Conservation (phyloP, 2,888 invertebrate species). For the Netelia fuscicornis region DNA sequence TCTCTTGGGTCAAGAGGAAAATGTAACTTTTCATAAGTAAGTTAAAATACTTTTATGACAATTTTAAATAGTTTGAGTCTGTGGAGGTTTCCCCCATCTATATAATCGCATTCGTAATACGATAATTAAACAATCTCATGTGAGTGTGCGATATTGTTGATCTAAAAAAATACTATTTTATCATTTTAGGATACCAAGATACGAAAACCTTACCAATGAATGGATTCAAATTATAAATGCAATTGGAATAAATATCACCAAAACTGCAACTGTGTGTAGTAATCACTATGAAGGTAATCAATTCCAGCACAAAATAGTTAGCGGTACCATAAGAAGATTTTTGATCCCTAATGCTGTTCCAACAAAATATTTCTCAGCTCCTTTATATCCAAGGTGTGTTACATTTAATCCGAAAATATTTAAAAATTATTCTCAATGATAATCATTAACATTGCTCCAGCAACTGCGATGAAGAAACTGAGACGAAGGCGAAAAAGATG, state of each 20-base stretch:
- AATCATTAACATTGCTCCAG: conserved; percentile 17
- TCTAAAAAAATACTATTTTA: background rate
- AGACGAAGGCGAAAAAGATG: conserved; percentile 12
- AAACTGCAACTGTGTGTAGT: conserved; percentile 24
- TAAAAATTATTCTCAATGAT: conserved; percentile 4
- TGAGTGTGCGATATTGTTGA: background rate
- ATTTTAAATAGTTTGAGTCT: conserved; percentile 15
- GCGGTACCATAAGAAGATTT: conserved; percentile 21
- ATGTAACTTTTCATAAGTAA: conserved; percentile 25
- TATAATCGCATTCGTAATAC: conserved; percentile 6
- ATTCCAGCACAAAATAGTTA: conserved; percentile 18
- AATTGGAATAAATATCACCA: conserved; percentile 10
- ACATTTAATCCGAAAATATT: conserved; percentile 14
- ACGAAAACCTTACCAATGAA: conserved; percentile 4
- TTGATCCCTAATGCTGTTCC: conserved; percentile 9
- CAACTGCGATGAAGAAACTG: conserved; percentile 1
- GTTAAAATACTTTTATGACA: conserved; percentile 10
- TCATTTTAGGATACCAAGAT: conserved; percentile 23
- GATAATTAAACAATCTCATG: background rate
- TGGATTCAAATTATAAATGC: conserved; percentile 14
- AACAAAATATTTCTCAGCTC: background rate
- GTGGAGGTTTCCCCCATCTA: conserved; percentile 3
- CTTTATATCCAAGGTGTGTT: conserved; percentile 5
- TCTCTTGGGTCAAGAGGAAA: conserved; percentile 5
- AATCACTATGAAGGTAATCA: conserved; percentile 4